phyloP scores from a whole-genome alignment of 2,113 vertebrate genomes.

The Tauraco erythrolophus region DNA sequence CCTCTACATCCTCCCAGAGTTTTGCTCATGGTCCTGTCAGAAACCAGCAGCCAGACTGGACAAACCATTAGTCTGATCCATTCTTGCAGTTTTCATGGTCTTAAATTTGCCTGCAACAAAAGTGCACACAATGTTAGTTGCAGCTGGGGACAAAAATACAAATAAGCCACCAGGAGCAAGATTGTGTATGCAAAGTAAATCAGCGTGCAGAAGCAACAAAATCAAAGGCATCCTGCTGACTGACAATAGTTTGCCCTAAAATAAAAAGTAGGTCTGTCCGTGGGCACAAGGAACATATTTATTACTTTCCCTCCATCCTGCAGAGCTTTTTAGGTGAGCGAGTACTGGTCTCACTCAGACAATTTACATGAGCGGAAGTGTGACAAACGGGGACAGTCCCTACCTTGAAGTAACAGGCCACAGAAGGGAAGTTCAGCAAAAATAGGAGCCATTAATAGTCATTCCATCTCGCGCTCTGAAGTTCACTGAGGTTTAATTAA shows the following conservation, averaged over 20 bases:
- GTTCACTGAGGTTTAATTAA: slow-evolving; percentile 75
- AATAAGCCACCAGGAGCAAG: not conserved
- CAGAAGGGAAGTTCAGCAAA: slow-evolving; percentile 76
- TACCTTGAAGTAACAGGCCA: slow-evolving; percentile 72
- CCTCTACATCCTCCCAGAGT: too few species aligned
- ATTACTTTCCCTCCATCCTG: not conserved
- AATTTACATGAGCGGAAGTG: slow-evolving; percentile 80
- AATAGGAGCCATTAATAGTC: slow-evolving; percentile 61
- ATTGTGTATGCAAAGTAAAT: not conserved
- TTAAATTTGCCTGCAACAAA: not conserved
- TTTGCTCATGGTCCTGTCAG: not conserved
- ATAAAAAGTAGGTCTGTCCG: slow-evolving; percentile 41
- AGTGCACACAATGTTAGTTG: not conserved
- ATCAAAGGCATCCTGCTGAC: not conserved
- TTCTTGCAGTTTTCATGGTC: not conserved
- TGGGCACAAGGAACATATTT: not conserved
- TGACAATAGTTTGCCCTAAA: not conserved
- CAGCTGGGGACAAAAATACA: not conserved
- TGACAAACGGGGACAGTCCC: slow-evolving; percentile 76
- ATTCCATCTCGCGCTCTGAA: slow-evolving; percentile 43
- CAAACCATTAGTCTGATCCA: not conserved
- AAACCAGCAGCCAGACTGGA: not conserved
- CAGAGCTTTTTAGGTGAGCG: not conserved
- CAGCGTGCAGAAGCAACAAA: not conserved
- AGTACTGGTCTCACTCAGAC: not conserved